phyloP scores from a whole-genome alignment of 1,140 invertebrate genomes.

The Apolygus lucorum region DNA sequence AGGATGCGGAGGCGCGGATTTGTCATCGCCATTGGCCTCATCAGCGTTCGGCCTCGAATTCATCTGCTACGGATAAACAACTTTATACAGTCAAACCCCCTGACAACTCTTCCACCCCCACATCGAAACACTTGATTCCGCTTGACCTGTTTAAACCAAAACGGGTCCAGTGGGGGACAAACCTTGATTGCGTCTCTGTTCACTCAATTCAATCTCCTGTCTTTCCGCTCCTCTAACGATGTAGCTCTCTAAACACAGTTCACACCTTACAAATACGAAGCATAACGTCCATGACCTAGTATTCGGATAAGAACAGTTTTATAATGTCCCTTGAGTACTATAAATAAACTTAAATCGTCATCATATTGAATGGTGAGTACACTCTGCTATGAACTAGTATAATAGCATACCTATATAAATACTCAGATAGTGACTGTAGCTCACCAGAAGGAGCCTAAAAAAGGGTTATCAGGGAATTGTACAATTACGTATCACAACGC shows the following conservation, averaged over 20 bases:
- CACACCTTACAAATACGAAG: background rate
- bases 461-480: too few relatives aligned
- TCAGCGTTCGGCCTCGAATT: background rate
- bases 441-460: too few relatives aligned
- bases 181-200: background rate
- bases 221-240: background rate
- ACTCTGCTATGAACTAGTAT: too few relatives aligned
- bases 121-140: background rate
- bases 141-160: background rate
- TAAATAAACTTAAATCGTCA: too few relatives aligned
- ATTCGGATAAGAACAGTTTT: too few relatives aligned
- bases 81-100: background rate
- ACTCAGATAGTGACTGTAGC: too few relatives aligned
- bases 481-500: too few relatives aligned
- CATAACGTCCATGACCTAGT: background rate
- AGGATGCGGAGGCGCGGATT: background rate
- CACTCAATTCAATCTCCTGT: background rate
- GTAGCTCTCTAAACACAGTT: background rate
- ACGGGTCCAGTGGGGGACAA: background rate
- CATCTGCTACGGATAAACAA: background rate
- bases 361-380: too few relatives aligned
- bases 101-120: background rate
- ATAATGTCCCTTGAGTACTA: too few relatives aligned
- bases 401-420: too few relatives aligned
- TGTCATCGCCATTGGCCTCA: background rate